Conservation (phyloP, 1,140 invertebrate genomes). For the Drosophila mauritiana region DNA sequence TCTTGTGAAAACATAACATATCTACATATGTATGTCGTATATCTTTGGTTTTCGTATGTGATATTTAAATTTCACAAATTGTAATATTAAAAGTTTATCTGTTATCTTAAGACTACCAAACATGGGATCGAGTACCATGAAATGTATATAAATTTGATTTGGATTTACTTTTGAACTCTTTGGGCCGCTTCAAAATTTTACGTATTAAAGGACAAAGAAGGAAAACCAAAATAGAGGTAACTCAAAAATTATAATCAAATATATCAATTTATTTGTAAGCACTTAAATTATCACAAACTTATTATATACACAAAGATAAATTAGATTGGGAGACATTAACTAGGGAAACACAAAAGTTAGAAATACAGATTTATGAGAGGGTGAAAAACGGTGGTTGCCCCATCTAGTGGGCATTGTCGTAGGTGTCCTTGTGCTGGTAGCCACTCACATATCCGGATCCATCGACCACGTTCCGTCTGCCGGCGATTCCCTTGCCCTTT, state of each 20-base stretch:
- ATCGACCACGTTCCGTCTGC: constrained; percentile 92
- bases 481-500: constrained; percentile 95
- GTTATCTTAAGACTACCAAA: constrained; percentile 52
- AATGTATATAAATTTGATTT: constrained; percentile 50
- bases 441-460: constrained; percentile 94
- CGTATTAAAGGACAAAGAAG: constrained; percentile 25
- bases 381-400: constrained; percentile 1
- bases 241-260: constrained; percentile 43
- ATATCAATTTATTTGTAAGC: constrained; percentile 59
- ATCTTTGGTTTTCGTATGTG: constrained; percentile 56
- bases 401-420: constrained; percentile 86
- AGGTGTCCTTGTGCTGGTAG: constrained; percentile 94
- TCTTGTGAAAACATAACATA: constrained; percentile 43
- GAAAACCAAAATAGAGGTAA: constrained; percentile 15
- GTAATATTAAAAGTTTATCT: constrained; percentile 67
- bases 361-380: constrained; percentile 10
- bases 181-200: constrained; percentile 37
- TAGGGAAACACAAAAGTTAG: constrained; percentile 40
- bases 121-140: constrained; percentile 28
- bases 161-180: constrained; percentile 46
- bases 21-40: constrained; percentile 31
- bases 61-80: constrained; percentile 56
- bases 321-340: constrained; percentile 52
- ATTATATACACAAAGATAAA: constrained; percentile 62
- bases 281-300: constrained; percentile 79